Conservation (phyloP, 1,140 invertebrate genomes). For the Augochlora pura region DNA sequence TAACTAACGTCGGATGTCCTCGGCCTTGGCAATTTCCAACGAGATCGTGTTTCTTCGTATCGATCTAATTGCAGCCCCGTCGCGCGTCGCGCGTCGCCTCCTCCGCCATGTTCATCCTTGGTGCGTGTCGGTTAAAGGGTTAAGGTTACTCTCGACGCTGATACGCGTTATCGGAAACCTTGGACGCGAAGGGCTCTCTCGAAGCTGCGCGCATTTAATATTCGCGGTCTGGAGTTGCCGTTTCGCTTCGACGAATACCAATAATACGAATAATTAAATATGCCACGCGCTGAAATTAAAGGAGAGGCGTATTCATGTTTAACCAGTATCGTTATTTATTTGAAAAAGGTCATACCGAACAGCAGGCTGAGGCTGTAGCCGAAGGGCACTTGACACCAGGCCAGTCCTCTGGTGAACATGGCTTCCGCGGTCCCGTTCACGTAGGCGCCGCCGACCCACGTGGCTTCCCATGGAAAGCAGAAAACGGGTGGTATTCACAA, state of each 20-base stretch:
- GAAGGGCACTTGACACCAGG: constrained; percentile 91
- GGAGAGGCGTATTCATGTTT: too few species aligned
- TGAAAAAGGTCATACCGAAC: constrained; percentile 81
- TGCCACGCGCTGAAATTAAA: too few species aligned
- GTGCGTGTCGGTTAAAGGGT: constrained; percentile 33
- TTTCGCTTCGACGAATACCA: too few species aligned
- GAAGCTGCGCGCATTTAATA: too few species aligned
- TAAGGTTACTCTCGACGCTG: constrained; percentile 22
- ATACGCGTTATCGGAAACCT: not conserved
- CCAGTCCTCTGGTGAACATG: constrained; percentile 85
- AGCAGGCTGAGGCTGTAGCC: constrained; percentile 90
- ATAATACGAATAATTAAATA: too few species aligned
- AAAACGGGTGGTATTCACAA: not conserved
- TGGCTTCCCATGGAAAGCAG: constrained; percentile 80
- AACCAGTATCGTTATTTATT: too few species aligned
- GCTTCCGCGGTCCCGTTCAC: constrained; percentile 91
- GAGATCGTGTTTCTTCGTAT: not conserved
- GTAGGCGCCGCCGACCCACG: constrained; percentile 91
- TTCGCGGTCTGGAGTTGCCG: too few species aligned
- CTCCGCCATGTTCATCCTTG: not conserved
- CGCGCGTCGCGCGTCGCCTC: too few species aligned
- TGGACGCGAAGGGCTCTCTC: not conserved
- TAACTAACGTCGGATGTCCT: not conserved
- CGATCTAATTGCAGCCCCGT: not conserved
- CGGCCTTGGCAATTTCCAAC: constrained; percentile 18